These are phyloP conservation scores for Taenaris catops DNA, from an alignment of 2,888 invertebrate genomes.

Conservation along the genomic window DNA sequence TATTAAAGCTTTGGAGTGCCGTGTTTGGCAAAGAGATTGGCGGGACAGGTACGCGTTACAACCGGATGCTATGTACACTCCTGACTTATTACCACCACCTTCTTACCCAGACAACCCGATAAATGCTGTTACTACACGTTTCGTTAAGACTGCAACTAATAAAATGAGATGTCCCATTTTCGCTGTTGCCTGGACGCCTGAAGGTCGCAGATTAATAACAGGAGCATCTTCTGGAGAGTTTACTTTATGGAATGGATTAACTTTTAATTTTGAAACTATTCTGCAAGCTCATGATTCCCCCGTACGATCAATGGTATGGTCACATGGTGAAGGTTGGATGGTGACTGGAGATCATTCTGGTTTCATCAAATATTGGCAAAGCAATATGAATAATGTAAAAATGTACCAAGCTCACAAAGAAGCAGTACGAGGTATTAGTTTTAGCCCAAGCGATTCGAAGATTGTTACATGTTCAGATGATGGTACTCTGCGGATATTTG, in stretches of 20 bases:
- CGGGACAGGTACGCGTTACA: slow-evolving; percentile 94
- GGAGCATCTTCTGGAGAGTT: slow-evolving; percentile 99
- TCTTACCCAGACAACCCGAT: slow-evolving; percentile 96
- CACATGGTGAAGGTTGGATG: slow-evolving; percentile 99
- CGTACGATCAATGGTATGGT: slow-evolving; percentile 99
- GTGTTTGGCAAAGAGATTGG: slow-evolving; percentile 97
- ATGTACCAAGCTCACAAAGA: slow-evolving; percentile 99
- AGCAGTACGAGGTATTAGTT: slow-evolving; percentile 99
- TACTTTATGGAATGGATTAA: slow-evolving; percentile 99
- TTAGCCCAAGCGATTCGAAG: slow-evolving; percentile 99
- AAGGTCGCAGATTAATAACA: slow-evolving; percentile 97
- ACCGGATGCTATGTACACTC: slow-evolving; percentile 97
- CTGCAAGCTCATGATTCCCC: slow-evolving; percentile 99
- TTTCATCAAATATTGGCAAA: slow-evolving; percentile 99
- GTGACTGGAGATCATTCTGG: slow-evolving; percentile 99
- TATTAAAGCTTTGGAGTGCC: slow-evolving; percentile 93
- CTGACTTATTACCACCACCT: slow-evolving; percentile 96
- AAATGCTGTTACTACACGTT: slow-evolving; percentile 96
- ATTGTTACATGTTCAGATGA: slow-evolving; percentile 99
- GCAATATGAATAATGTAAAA: slow-evolving; percentile 99
- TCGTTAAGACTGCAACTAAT: slow-evolving; percentile 99
- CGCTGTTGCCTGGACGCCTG: slow-evolving; percentile 99
- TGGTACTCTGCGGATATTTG: slow-evolving; percentile 97
- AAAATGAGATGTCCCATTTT: slow-evolving; percentile 99
- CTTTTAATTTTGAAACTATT: slow-evolving; percentile 99